Base-by-base conservation (phyloP, 2,888 invertebrate species). In the Plusia festucae region DNA sequence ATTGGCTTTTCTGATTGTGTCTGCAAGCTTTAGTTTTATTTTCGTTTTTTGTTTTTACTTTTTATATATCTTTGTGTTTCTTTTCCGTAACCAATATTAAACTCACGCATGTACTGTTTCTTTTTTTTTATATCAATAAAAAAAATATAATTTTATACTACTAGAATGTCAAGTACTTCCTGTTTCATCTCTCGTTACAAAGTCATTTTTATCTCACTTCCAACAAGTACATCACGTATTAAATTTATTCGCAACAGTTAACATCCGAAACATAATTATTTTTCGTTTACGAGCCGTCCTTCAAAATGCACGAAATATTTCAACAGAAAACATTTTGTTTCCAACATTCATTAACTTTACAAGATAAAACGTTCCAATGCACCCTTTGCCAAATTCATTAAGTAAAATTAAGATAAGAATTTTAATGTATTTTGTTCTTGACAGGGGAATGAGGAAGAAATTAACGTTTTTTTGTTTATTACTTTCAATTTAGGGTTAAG, bases 321-420 rank as follows among this genome's bases (percentile, higher is more conserved):
- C 18, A 53, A 11, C n/a, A 22, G 11, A 56, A 67, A 69, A 68
- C 54, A 78, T 65, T 78, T 55, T 44, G 44, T 34, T 64, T 46
- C 27, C 30, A 67, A 57, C 57, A 52, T 57, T 65, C 30, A 53
- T 63, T 56, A 44, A 60, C 54, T 63, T 64, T 74, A 24, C 20
- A 52, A 74, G 61, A 74, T 68, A 75, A 65, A 65, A 46, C 59
- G 63, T 56, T 44, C 61, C 61, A 32, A 62, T 77, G 76, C 72
- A 79, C 60, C 62, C 76, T 65, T 76, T 69, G 64, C 66, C 58
- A 67, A 72, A 77, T 76, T 76, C 60, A 77, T 68, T 76, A 72
- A 54, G 52, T 27, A 65, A 61, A 72, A 76, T 76, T 76, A 79
- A 72, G 72, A 76, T 78, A 77, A 76, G 64, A 68, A 77, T 76